Evolutionary conservation across 1,140 invertebrate species (phyloP).

Genomic region (Chymomyza costata): DNA sequence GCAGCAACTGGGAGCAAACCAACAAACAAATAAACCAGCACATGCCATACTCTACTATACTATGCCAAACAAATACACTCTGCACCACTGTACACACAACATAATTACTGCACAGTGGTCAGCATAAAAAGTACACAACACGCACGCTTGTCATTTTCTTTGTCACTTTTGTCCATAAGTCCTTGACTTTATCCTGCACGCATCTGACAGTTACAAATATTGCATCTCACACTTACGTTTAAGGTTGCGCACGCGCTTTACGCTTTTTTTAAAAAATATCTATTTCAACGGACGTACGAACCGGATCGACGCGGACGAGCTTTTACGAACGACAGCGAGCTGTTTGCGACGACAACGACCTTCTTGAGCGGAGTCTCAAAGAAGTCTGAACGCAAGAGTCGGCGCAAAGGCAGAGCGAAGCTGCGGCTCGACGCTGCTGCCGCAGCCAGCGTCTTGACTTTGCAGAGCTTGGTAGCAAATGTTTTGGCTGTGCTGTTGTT

Average conservation of each 20-base stretch:
- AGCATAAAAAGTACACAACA: too few relatives aligned
- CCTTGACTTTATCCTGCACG: too few relatives aligned
- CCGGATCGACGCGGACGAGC: slow-evolving; percentile 20
- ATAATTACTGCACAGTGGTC: too few relatives aligned
- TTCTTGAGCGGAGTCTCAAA: slow-evolving; percentile 69
- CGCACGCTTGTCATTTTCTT: too few relatives aligned
- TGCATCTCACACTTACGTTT: slow-evolving; percentile 18
- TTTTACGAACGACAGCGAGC: slow-evolving; percentile 31
- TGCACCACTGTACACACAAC: too few relatives aligned
- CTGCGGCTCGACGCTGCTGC: slow-evolving; percentile 23
- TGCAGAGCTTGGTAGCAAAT: slow-evolving; percentile 2
- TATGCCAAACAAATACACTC: too few relatives aligned
- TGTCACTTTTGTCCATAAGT: too few relatives aligned
- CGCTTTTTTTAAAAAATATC: slow-evolving; percentile 10
- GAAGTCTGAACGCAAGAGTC: slow-evolving; percentile 69
- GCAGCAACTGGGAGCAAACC: slow-evolving; percentile 1
- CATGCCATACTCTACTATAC: too few relatives aligned
- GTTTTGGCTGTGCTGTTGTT: slow-evolving; percentile 1
- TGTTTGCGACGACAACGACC: slow-evolving; percentile 67
- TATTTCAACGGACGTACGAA: slow-evolving; percentile 20
- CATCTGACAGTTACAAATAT: too few relatives aligned
- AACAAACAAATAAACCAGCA: background rate
- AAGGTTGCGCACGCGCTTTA: slow-evolving; percentile 32
- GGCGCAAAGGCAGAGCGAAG: slow-evolving; percentile 46
- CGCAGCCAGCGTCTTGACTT: background rate